phyloP scores from a whole-genome alignment of 2,797 vertebrate species.

The Trematomus bernacchii region DNA sequence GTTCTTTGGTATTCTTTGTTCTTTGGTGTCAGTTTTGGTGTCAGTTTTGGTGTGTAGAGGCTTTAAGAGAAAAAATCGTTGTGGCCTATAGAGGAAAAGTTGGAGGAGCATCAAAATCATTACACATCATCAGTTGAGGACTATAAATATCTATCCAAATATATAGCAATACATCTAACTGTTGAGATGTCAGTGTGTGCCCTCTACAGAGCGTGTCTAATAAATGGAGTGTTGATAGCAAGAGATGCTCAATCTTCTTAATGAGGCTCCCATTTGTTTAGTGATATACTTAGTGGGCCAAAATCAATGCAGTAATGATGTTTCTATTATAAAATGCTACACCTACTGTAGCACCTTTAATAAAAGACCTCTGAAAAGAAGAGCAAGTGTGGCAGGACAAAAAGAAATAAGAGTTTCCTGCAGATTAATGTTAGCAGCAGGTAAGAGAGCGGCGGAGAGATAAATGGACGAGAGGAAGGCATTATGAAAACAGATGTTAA shows the following conservation, averaged over 20 bases:
- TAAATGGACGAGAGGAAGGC: constrained; percentile 13
- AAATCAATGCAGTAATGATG: constrained; percentile 37
- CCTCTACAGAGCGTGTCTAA: neutral
- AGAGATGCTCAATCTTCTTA: constrained; percentile 13
- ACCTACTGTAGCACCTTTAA: neutral
- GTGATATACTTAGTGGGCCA: constrained; percentile 27
- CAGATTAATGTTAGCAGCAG: constrained; percentile 26
- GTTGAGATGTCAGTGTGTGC: too few species aligned
- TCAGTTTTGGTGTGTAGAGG: too few species aligned
- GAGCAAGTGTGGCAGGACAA: constrained; percentile 12
- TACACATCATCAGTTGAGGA: too few species aligned
- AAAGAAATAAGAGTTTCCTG: constrained; percentile 17
- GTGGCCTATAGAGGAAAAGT: too few species aligned
- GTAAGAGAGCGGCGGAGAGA: neutral
- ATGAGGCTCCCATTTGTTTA: constrained; percentile 20
- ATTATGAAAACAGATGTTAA: constrained; percentile 42
- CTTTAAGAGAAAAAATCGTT: too few species aligned
- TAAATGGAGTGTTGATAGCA: constrained; percentile 4
- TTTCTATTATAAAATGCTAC: constrained; percentile 20
- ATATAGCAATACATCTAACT: too few species aligned
- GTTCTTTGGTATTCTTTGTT: too few species aligned
- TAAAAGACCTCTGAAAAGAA: neutral
- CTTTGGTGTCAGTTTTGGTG: too few species aligned
- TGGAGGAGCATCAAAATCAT: too few species aligned
- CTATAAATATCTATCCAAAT: too few species aligned